These are phyloP conservation scores for Calliphora vicina DNA, from an alignment of 1,140 invertebrate species.

Conservation along the genomic window DNA sequence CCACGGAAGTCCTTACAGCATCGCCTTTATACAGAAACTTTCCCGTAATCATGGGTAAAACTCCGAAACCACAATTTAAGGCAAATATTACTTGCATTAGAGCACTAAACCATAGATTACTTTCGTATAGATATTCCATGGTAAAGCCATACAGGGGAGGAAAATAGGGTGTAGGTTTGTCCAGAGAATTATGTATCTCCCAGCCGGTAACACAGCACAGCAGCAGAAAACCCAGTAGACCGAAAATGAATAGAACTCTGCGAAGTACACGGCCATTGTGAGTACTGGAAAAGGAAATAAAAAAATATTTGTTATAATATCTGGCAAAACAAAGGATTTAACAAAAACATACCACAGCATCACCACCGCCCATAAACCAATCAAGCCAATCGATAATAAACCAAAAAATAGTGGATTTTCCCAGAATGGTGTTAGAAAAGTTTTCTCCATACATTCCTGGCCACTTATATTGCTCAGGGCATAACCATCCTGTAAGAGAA, in stretches of 20 bases:
- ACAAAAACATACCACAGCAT: slow-evolving; percentile 59
- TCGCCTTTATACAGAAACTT: slow-evolving; percentile 63
- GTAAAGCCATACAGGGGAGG: slow-evolving; percentile 57
- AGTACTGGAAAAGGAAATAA: slow-evolving; percentile 45
- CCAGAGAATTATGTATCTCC: slow-evolving; percentile 58
- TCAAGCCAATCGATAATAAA: slow-evolving; percentile 55
- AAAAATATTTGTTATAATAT: background rate
- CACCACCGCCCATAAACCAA: slow-evolving; percentile 59
- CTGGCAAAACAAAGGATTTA: background rate
- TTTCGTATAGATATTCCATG: slow-evolving; percentile 44
- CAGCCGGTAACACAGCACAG: slow-evolving; percentile 56
- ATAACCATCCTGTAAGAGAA: slow-evolving; percentile 49
- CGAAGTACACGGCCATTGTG: slow-evolving; percentile 58
- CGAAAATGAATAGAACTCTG: slow-evolving; percentile 56
- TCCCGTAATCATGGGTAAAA: slow-evolving; percentile 59
- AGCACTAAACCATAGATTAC: slow-evolving; percentile 61
- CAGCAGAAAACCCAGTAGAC: slow-evolving; percentile 50
- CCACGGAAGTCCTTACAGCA: slow-evolving; percentile 59
- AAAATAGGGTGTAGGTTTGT: slow-evolving; percentile 46
- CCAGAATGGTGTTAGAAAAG: slow-evolving; percentile 61
- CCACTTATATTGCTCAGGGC: slow-evolving; percentile 50
- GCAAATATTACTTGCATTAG: slow-evolving; percentile 60
- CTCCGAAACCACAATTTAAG: slow-evolving; percentile 58
- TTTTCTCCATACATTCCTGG: slow-evolving; percentile 58
- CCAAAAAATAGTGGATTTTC: slow-evolving; percentile 59